phyloP scores from a whole-genome alignment of 2,888 invertebrate genomes.

The Rutpela maculata region DNA sequence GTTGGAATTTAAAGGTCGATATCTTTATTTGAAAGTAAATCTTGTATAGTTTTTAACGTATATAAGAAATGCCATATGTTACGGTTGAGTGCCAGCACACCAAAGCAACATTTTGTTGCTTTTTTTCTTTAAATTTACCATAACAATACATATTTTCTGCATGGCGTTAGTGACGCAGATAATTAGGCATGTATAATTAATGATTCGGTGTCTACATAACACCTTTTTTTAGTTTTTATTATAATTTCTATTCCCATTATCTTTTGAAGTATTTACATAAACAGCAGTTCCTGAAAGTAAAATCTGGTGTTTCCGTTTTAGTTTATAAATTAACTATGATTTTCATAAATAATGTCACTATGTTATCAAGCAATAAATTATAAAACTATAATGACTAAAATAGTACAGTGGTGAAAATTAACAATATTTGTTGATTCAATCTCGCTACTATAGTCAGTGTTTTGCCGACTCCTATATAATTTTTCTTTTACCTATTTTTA shows the following conservation, averaged over 20 bases:
- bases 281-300: not conserved
- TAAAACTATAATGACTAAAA: too few species aligned
- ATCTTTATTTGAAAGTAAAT: constrained; percentile 15
- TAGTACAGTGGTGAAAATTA: too few species aligned
- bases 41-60: not conserved
- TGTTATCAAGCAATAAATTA: too few species aligned
- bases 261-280: not conserved
- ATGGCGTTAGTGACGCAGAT: not conserved
- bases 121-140: not conserved
- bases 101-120: not conserved
- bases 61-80: not conserved
- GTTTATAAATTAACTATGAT: too few species aligned
- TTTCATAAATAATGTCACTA: too few species aligned
- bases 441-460: too few species aligned
- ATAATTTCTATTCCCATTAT: not conserved
- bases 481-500: too few species aligned
- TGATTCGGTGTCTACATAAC: not conserved
- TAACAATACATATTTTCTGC: constrained; percentile 2
- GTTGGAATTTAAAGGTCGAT: constrained; percentile 22
- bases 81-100: constrained; percentile 3
- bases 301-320: not conserved
- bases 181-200: not conserved
- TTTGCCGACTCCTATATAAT: too few species aligned
- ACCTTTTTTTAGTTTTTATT: not conserved
- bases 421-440: too few species aligned